Evolutionary conservation across 2,888 invertebrate genomes (phyloP), one percentile per base, ranked within the genome.

Genomic region (Scaptomyza caliginosa): DNA sequence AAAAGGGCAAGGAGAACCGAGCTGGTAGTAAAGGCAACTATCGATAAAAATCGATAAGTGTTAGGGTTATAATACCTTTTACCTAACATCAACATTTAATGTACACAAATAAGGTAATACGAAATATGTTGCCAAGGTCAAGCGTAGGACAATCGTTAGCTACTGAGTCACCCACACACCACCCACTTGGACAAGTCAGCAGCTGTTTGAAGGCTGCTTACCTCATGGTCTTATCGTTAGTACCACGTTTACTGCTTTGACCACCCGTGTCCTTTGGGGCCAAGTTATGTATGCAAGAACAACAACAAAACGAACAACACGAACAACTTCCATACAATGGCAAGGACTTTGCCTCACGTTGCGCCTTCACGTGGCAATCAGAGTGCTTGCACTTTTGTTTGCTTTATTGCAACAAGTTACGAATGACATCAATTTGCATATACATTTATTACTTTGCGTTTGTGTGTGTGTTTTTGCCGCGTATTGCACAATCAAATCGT

Each of bases 351-450:
- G 43, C 36, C 13, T 40, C 60, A 62, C 63, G 69, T 59, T 46
- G 74, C 69, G 24, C 17, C 43, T 24, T n/a, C 59, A 60, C 30
- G 60, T 46, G 63, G 13, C 30, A 13, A 19, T 34, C 8, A 8
- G n/a, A n/a, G 17, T 7, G n/a, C n/a, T 11, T 8, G 45, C 21
- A 30, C 19, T 45, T 45, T n/a, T 6, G 30, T 46, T 48, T 39
- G 23, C 16, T 5, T 26, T n/a, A 32, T 43, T 52, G 72, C 72
- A 72, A 75, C 75, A 72, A 74, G 72, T 72, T 59, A 74, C 55
- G 75, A 39, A 17, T 7, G 70, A 77, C 78, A 75, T 70, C 74
- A 60, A 74, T 74, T 75, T 69, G 60, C 78, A 77, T 75, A 28
- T n/a, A 45, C 8, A 64, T 67, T 67, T 77, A 57, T 66, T 67